Evolutionary conservation across 2,888 invertebrate genomes (phyloP), one percentile per base, ranked within the genome.

Genomic region (Chrysopilus asiliformis): DNA sequence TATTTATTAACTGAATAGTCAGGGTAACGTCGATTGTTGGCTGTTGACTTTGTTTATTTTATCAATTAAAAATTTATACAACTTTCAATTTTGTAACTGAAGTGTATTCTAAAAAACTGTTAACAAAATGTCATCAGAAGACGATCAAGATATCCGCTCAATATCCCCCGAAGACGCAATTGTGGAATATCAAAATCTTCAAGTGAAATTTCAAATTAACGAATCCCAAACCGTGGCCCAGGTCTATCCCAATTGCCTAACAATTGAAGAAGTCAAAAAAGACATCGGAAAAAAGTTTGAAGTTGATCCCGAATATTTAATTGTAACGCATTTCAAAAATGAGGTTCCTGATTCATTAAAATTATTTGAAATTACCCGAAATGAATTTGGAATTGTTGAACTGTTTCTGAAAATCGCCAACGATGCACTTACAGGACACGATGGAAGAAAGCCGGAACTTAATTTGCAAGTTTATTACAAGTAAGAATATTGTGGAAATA

Each of bases 231-330:
- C 57, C 17, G 53, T 64, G 14, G 63, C 61, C 4, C 58, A 58
- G 41, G 53, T 58, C 8, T 64, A 63, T 52, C 57, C 61, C 27
- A 58, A 57, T 42, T 51, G 51, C 27, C 66, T 68, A 53, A 70
- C 66, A 40, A 57, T 77, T 32, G 65, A 61, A 35, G 72, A 72
- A 48, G 65, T 78, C 27, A 76, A 74, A 53, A 67, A 68, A 46
- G 72, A 74, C 47, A 60, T 78, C 27, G 68, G 64, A 2, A 68
- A 67, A 2, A 63, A 74, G 27, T 75, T 78, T 49, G 64, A 67
- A 52, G 60, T 71, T 2, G 64, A 70, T 12, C 62, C 64, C 1
- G 60, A 68, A 10, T 58, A 66, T 27, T 53, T 78, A 26, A 56
- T 66, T 1, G 45, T 77, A 3, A 55, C 65, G 29, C 65, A 73